Conservation (phyloP, 1,140 invertebrate genomes). For the Calephelis virginiensis region DNA sequence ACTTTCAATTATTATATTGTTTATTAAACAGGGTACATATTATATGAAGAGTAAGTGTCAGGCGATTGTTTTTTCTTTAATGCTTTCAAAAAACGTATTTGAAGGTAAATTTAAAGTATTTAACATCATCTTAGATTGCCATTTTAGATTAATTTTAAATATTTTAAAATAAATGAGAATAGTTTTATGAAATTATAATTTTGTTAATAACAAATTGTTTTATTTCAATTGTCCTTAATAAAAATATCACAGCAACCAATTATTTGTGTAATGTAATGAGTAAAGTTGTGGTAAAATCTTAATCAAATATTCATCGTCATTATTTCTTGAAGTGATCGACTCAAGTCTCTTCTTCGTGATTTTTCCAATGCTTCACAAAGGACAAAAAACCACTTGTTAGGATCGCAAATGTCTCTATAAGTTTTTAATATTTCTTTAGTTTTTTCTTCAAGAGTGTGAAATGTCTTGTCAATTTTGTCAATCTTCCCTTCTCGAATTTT, state of each 20-base stretch:
- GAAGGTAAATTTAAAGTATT: too few species aligned
- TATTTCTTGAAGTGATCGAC: conserved; percentile 47
- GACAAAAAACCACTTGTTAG: conserved; percentile 58
- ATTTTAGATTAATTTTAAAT: too few species aligned
- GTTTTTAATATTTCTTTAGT: conserved; percentile 43
- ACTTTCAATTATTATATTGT: too few species aligned
- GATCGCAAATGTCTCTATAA: conserved; percentile 51
- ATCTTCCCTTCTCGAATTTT: conserved; percentile 75
- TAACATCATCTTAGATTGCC: too few species aligned
- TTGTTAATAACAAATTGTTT: background rate
- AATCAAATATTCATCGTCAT: conserved; percentile 55
- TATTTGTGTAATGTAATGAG: background rate
- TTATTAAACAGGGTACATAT: too few species aligned
- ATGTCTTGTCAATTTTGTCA: conserved; percentile 68
- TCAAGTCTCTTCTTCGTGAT: conserved; percentile 53
- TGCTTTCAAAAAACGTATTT: too few species aligned
- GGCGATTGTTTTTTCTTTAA: too few species aligned
- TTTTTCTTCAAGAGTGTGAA: conserved; percentile 36
- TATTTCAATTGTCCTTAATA: background rate
- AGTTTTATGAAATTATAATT: background rate
- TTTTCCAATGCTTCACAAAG: conserved; percentile 62
- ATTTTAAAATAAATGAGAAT: too few species aligned
- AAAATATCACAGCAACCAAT: background rate
- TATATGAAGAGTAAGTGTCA: too few species aligned
- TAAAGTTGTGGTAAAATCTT: background rate